Percentiles rank a stretch among this genome's conserved stretches.
These are phyloP conservation scores for Tortricodes alternella DNA, from an alignment of 2,888 invertebrate species.

Conservation along the genomic window DNA sequence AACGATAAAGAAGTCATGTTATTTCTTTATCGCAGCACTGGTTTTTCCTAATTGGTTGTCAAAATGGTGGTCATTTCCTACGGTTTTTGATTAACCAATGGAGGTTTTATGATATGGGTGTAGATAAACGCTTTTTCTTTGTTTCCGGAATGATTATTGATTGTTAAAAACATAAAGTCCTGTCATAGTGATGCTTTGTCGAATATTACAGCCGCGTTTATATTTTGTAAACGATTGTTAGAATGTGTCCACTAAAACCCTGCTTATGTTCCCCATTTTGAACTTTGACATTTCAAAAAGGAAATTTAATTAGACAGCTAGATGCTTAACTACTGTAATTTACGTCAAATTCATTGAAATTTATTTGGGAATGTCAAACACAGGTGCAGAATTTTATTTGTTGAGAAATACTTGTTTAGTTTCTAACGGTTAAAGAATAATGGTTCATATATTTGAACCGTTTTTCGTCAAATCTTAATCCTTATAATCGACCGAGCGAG, in stretches of 20 bases:
- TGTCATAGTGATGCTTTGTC: too few species aligned
- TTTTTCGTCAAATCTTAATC: neutral
- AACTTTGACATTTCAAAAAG: constrained; percentile 55
- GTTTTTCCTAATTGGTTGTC: too few species aligned
- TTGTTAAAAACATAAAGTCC: neutral
- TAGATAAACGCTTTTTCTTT: neutral
- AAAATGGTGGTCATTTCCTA: too few species aligned
- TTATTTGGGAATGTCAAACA: constrained; percentile 61
- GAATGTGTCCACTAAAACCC: constrained; percentile 8
- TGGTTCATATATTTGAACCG: neutral
- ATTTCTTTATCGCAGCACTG: too few species aligned
- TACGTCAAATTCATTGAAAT: constrained; percentile 41
- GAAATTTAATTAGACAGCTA: constrained; percentile 49
- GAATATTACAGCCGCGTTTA: too few species aligned
- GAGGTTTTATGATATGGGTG: too few species aligned
- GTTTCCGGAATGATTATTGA: neutral
- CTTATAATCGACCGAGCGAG: too few species aligned
- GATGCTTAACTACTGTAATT: constrained; percentile 44
- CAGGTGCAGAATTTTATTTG: constrained; percentile 47
- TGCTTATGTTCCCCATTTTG: constrained; percentile 46
- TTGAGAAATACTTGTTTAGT: neutral
- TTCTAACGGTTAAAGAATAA: neutral
- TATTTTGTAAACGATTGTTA: too few species aligned
- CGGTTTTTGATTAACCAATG: too few species aligned
- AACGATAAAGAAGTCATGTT: too few species aligned